Evolutionary conservation across 2,113 vertebrate genomes (phyloP).

Genomic region (Percina caprodes): DNA sequence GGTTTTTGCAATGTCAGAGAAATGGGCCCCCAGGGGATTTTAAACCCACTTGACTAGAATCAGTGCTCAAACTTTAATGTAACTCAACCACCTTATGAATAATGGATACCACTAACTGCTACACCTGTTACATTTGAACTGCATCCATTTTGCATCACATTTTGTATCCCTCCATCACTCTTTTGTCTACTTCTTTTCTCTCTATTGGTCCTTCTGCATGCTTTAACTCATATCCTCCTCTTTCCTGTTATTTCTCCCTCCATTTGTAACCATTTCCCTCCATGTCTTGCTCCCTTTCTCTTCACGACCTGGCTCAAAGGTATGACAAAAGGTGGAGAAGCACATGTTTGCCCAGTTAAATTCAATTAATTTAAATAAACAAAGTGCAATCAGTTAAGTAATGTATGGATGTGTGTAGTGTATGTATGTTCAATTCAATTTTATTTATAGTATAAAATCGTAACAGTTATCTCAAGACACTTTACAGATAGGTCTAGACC

Average conservation of each 20-base stretch:
- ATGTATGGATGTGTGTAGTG: no score
- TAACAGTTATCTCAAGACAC: no score
- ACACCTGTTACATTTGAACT: slow-evolving; percentile 34
- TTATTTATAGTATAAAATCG: no score
- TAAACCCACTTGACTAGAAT: slow-evolving; percentile 36
- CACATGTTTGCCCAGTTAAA: no score
- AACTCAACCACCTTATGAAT: slow-evolving; percentile 34
- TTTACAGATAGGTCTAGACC: no score
- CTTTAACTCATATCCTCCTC: background rate
- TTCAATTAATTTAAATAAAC: no score
- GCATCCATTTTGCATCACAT: slow-evolving; percentile 45
- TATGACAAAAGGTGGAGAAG: no score
- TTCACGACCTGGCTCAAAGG: no score
- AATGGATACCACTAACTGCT: slow-evolving; percentile 49
- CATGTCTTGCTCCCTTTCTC: no score
- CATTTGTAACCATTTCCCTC: background rate
- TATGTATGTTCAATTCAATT: no score
- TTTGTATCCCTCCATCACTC: background rate
- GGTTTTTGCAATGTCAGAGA: slow-evolving; percentile 14
- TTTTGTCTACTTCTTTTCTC: background rate
- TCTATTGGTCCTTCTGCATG: background rate
- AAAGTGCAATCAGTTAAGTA: no score
- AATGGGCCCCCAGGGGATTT: background rate
- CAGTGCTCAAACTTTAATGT: slow-evolving; percentile 27
- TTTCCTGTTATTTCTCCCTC: background rate